phyloP scores from a whole-genome alignment of 2,888 invertebrate genomes.

The Pasiphila rectangulata region DNA sequence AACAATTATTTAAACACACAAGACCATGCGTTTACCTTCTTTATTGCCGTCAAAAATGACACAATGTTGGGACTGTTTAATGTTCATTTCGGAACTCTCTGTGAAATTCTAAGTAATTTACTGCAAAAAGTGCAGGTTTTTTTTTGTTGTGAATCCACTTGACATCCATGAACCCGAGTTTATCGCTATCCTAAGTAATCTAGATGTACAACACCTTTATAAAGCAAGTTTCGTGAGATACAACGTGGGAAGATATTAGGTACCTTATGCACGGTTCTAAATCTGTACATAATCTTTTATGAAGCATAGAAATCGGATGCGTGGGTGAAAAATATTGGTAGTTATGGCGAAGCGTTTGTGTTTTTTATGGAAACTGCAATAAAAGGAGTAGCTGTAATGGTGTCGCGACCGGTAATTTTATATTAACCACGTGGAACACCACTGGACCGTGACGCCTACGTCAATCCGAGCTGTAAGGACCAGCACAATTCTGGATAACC shows the following conservation, averaged over 20 bases:
- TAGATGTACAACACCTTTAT: constrained; percentile 71
- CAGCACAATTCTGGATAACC: constrained; percentile 51
- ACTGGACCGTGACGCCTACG: constrained; percentile 72
- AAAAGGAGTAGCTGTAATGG: constrained; percentile 51
- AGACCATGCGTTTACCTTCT: constrained; percentile 60
- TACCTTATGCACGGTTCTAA: constrained; percentile 48
- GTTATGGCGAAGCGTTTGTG: constrained; percentile 39
- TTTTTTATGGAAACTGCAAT: constrained; percentile 47
- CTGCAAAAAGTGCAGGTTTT: constrained; percentile 75
- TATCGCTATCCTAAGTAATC: constrained; percentile 66
- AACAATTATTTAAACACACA: constrained; percentile 57
- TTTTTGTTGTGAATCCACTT: constrained; percentile 54
- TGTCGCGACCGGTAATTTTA: constrained; percentile 47
- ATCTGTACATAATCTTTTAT: constrained; percentile 55
- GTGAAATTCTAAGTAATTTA: constrained; percentile 58
- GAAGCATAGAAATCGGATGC: constrained; percentile 60
- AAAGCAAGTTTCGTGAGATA: constrained; percentile 59
- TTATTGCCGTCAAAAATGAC: constrained; percentile 62
- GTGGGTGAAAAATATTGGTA: constrained; percentile 66
- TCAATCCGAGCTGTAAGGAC: constrained; percentile 60
- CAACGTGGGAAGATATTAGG: constrained; percentile 57
- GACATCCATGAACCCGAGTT: constrained; percentile 64
- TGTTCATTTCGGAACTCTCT: constrained; percentile 59
- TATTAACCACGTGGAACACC: constrained; percentile 57
- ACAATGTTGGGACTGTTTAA: constrained; percentile 60